Conservation (phyloP, 1,140 invertebrate genomes). For the Nephila pilipes region DNA sequence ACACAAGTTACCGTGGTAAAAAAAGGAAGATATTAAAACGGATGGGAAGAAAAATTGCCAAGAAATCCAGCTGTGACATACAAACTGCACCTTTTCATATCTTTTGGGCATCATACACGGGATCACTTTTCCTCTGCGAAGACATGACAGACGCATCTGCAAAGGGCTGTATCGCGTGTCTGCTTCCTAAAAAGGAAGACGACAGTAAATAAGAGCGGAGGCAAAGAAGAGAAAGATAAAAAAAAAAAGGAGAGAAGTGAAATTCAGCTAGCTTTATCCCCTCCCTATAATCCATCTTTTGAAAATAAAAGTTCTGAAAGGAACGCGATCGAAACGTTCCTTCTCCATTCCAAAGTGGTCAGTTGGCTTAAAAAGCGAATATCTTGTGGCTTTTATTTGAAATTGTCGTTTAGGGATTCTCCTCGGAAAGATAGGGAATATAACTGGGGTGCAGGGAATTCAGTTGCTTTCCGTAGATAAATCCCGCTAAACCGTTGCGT, state of each 20-base stretch:
- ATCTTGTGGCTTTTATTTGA: constrained; percentile 19
- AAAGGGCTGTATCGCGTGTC: constrained; percentile 22
- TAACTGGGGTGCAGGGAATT: not conserved
- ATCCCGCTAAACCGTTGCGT: not conserved
- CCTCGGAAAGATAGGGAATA: not conserved
- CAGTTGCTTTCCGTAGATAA: not conserved
- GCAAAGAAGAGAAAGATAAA: too few species aligned
- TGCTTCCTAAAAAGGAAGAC: not conserved
- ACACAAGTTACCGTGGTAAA: not conserved
- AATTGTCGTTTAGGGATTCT: constrained; percentile 28
- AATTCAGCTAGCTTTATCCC: constrained; percentile 7
- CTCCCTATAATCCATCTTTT: constrained; percentile 35
- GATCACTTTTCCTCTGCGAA: constrained; percentile 18
- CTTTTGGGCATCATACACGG: constrained; percentile 38
- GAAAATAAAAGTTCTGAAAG: constrained; percentile 54
- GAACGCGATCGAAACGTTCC: constrained; percentile 38
- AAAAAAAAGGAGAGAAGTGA: not conserved
- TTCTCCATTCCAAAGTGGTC: constrained; percentile 29
- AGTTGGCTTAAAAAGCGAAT: constrained; percentile 34
- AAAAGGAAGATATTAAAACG: constrained; percentile 32
- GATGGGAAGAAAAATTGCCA: constrained; percentile 8
- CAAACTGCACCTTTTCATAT: constrained; percentile 58
- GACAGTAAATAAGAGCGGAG: not conserved
- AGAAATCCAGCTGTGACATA: constrained; percentile 52
- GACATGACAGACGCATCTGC: constrained; percentile 60